phyloP scores from a whole-genome alignment of 2,113 vertebrate species.

The Corynorhinus townsendii region DNA sequence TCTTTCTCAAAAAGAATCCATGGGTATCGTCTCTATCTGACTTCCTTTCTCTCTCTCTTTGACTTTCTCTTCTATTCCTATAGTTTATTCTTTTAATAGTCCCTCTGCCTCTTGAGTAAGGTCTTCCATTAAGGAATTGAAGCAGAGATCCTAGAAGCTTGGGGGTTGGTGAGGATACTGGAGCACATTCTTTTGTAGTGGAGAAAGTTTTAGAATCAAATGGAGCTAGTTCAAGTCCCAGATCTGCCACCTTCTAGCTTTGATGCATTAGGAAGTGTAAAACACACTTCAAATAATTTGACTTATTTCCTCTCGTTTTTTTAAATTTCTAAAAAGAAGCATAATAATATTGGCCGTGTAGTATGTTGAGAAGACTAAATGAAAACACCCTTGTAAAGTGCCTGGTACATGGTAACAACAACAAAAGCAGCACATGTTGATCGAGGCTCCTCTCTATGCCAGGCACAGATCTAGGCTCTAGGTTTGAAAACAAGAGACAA shows the following conservation, averaged over 20 bases:
- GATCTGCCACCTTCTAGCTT: background rate
- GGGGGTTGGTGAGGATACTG: background rate
- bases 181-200: background rate
- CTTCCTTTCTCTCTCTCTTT: background rate
- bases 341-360: background rate
- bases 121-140: background rate
- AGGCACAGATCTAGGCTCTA: background rate
- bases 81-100: background rate
- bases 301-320: background rate
- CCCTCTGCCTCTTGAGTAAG: background rate
- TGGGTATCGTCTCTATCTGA: background rate
- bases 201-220: background rate
- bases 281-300: too few species aligned
- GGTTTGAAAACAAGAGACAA: background rate
- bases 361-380: background rate
- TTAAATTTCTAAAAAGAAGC: background rate
- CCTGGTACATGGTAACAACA: background rate
- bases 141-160: background rate
- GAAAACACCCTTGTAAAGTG: background rate
- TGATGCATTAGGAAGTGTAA: background rate
- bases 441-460: background rate
- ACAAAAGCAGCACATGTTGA: background rate
- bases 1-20: background rate
- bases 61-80: background rate
- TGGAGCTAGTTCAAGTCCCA: background rate